These are phyloP conservation scores for Cryptotis parvus DNA, from an alignment of 2,113 vertebrate species.

Conservation along the genomic window DNA sequence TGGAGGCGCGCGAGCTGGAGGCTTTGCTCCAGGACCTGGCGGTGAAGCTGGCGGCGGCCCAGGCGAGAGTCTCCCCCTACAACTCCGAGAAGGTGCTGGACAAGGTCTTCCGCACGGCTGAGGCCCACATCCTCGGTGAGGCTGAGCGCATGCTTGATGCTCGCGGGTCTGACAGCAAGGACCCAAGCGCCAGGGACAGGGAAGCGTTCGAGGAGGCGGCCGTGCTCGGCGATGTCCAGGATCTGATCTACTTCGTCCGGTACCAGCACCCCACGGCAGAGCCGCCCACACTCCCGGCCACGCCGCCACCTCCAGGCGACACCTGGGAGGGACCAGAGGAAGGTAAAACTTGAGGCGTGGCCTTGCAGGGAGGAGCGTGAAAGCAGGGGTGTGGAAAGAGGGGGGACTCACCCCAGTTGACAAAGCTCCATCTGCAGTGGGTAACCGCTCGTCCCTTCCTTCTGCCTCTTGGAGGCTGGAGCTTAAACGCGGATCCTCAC, in stretches of 20 bases:
- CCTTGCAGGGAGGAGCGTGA: not conserved
- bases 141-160: constrained; percentile 92
- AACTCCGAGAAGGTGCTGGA: constrained; percentile 90
- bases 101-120: constrained; percentile 91
- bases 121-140: constrained; percentile 90
- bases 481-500: not conserved
- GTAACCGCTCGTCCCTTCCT: not conserved
- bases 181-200: constrained; percentile 80
- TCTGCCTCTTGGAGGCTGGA: too few relatives aligned
- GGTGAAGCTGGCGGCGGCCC: constrained; percentile 88
- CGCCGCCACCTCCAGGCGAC: constrained; percentile 51
- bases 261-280: constrained; percentile 89
- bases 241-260: constrained; percentile 93
- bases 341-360: constrained; percentile 77
- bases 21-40: constrained; percentile 92
- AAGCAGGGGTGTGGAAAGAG: fast-evolving
- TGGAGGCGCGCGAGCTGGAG: constrained; percentile 91
- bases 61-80: constrained; percentile 68
- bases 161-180: constrained; percentile 75
- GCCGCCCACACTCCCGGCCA: constrained; percentile 85
- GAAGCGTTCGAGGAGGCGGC: constrained; percentile 88
- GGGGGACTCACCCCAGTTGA: too few relatives aligned
- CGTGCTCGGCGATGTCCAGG: constrained; percentile 94
- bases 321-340: not conserved
- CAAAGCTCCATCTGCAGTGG: not conserved